Evolutionary conservation across 2,888 invertebrate species (phyloP).

Genomic region (Orchesellides sinensis): DNA sequence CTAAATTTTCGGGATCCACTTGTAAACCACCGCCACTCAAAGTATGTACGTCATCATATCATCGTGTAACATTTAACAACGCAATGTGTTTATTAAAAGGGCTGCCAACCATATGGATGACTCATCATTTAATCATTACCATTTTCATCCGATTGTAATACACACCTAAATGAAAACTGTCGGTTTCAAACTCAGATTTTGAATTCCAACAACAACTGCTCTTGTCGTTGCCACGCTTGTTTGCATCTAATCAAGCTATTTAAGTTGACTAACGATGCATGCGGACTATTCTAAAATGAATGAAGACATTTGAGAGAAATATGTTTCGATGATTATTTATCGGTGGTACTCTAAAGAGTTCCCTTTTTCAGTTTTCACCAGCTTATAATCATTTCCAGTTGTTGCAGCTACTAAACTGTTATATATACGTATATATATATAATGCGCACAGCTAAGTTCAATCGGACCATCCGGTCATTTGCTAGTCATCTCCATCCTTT

Average conservation of each 20-base stretch:
- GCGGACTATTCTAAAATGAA: constrained; percentile 10
- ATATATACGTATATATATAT: neutral
- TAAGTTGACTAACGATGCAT: constrained; percentile 43
- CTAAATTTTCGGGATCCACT: too few species aligned
- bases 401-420: neutral
- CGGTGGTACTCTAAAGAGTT: too few species aligned
- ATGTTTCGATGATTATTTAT: constrained; percentile 10
- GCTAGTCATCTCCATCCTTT: too few species aligned
- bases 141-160: constrained; percentile 17
- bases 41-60: too few species aligned
- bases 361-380: constrained; percentile 9
- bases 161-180: neutral
- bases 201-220: neutral
- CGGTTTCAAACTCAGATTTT: constrained; percentile 15
- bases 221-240: constrained; percentile 52
- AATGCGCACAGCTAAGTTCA: neutral
- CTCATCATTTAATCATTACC: constrained; percentile 59
- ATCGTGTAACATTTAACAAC: neutral
- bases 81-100: constrained; percentile 24
- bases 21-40: too few species aligned
- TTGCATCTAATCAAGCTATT: constrained; percentile 54
- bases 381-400: constrained; percentile 9
- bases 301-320: constrained; percentile 26
- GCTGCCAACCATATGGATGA: constrained; percentile 54
- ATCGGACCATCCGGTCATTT: too few species aligned